These are phyloP conservation scores for Eciton burchellii DNA, from an alignment of 1,140 invertebrate species.

Conservation along the genomic window DNA sequence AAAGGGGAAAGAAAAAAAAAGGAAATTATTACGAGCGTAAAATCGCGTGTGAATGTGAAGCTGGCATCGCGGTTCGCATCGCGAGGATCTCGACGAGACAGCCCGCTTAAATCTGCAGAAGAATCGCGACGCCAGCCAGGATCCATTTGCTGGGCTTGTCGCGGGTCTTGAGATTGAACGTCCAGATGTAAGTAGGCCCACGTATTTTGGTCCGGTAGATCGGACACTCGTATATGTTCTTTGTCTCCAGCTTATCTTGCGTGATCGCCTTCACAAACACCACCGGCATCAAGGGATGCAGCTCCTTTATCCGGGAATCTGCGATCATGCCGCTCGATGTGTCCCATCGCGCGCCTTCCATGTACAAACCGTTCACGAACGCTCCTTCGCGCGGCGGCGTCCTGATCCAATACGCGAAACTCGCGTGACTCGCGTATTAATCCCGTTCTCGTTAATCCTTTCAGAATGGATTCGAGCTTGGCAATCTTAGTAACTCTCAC, in stretches of 20 bases:
- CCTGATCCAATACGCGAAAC: conserved; percentile 81
- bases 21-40: conserved; percentile 16
- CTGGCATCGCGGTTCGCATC: not conserved
- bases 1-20: conserved; percentile 4
- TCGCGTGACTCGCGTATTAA: not conserved
- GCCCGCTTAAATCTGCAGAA: conserved; percentile 89
- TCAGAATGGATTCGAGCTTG: not conserved
- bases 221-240: conserved; percentile 96
- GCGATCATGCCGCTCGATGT: conserved; percentile 90
- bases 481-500: too few species aligned
- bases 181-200: conserved; percentile 98
- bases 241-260: conserved; percentile 95
- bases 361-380: conserved; percentile 95
- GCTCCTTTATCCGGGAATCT: conserved; percentile 95
- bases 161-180: conserved; percentile 96
- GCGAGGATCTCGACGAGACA: not conserved
- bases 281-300: conserved; percentile 96
- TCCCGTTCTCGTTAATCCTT: not conserved
- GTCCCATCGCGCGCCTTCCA: conserved; percentile 98
- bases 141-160: conserved; percentile 97
- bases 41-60: conserved; percentile 42
- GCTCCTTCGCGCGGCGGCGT: conserved; percentile 95
- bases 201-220: conserved; percentile 95
- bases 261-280: conserved; percentile 94
- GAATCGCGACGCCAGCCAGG: conserved; percentile 95